Base-by-base conservation (phyloP, 1,140 invertebrate species). In the Zaprionus africanus region DNA sequence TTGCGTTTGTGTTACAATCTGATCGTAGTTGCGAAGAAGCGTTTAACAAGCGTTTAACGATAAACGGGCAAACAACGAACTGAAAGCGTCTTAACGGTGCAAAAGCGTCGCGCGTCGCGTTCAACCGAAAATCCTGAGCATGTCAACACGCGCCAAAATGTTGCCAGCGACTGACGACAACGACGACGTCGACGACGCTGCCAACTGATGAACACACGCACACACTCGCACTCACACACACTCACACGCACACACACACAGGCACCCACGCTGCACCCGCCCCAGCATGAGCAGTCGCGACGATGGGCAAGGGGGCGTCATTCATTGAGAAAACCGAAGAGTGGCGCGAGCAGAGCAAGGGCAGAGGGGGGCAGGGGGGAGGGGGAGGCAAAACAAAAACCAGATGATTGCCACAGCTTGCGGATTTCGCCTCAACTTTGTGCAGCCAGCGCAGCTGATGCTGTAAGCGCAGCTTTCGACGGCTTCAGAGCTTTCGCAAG, bases 111-210 rank as follows among this genome's bases (percentile, higher is more conserved):
- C 78, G 80, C 80, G 82, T 77, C 65, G 76, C 70, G 70, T 74
- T 73, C 41, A 78, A 78, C 81, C 78, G 81, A 84, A 70, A 72
- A 43, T 74, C 70, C 69, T 75, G 78, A 61, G 85, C 90, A 91
- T 91, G 90, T 91, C 90, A 91, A 91, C 85, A 91, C 90, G 90
- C 90, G 90, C 90, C 90, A 91, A 91, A 91, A 90, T 87, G 85
- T 91, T 91, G 90, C 85, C 73, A 90, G 90, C 90, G 90, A 91
- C 90, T 91, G 90, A 90, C 76, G 70, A 54, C 64, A 38, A 61
- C 71, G 65, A 75, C 71, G 60, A 75, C 71, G 65, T 75, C 71
- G 65, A 75, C 76, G 41, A 62, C 74, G 63, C 53, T 28, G 64
- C 43, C 80, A 63, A 69, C 76, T 79, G 81, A 61, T 66, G 62